These are phyloP conservation scores for Drosophila yakuba DNA, from an alignment of 1,140 invertebrate genomes.

Conservation along the genomic window DNA sequence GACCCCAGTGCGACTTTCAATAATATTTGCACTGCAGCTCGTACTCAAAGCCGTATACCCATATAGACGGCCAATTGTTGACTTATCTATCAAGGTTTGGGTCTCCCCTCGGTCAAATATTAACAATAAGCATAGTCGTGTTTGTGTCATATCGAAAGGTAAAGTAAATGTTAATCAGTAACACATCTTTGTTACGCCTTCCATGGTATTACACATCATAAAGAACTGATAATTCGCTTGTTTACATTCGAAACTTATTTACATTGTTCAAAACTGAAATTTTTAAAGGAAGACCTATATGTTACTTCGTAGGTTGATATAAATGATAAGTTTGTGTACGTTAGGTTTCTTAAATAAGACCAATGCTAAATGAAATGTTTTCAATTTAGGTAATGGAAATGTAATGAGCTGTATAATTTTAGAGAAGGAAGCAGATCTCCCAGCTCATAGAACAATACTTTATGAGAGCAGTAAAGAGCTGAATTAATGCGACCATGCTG, in stretches of 20 bases:
- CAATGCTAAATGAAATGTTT: neutral
- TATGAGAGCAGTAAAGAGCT: conserved; percentile 17
- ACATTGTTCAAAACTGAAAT: neutral
- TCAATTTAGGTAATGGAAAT: conserved; percentile 22
- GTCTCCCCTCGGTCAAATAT: conserved; percentile 7
- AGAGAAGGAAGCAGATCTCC: conserved; percentile 5
- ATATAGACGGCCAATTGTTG: conserved; percentile 15
- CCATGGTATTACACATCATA: neutral
- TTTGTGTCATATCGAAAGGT: conserved; percentile 16
- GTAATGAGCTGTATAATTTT: conserved; percentile 1
- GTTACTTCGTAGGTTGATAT: neutral
- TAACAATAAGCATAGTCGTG: neutral
- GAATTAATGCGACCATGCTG: conserved; percentile 12
- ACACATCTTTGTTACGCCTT: neutral
- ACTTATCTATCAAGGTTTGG: conserved; percentile 4
- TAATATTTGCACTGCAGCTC: neutral
- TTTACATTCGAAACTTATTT: neutral
- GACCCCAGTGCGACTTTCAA: neutral
- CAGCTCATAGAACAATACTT: conserved; percentile 21
- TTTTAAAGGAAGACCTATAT: neutral
- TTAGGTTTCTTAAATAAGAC: neutral
- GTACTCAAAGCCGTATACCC: neutral
- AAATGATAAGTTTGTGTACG: neutral
- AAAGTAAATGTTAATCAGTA: neutral
- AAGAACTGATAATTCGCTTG: neutral